Conservation (phyloP, 1,140 invertebrate species). For the Papilio machaon region DNA sequence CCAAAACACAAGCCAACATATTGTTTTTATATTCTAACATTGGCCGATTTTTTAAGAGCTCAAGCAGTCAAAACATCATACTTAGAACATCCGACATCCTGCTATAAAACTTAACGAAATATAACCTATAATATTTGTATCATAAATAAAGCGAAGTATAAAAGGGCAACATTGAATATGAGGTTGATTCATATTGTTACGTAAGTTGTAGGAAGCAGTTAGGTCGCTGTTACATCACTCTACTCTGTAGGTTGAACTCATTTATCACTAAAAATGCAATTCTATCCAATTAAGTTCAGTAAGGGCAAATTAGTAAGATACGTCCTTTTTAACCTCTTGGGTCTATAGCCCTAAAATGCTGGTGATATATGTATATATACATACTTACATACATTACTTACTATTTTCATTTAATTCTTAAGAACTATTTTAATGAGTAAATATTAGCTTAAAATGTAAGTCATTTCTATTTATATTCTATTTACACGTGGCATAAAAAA, state of each 20-base stretch:
- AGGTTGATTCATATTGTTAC: conserved; percentile 36
- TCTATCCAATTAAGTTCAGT: conserved; percentile 37
- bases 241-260: conserved; percentile 28
- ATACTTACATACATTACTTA: no score
- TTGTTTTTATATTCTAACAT: conserved; percentile 40
- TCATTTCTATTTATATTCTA: not conserved
- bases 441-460: not conserved
- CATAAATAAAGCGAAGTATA: not conserved
- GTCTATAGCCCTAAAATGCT: not conserved
- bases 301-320: conserved; percentile 35
- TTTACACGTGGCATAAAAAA: not conserved
- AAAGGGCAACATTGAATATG: conserved; percentile 29
- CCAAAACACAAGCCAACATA: conserved; percentile 41
- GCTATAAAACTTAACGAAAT: not conserved
- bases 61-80: not conserved
- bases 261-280: conserved; percentile 40
- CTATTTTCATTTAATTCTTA: not conserved
- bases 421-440: not conserved
- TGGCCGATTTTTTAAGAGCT: conserved; percentile 16
- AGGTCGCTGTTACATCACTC: conserved; percentile 31
- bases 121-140: conserved; percentile 20
- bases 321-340: conserved; percentile 3
- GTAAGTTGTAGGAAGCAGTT: conserved; percentile 37
- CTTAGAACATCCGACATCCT: not conserved
- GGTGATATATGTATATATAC: not conserved